phyloP scores from a whole-genome alignment of 2,113 vertebrate genomes.

The Tragelaphus buxtoni region DNA sequence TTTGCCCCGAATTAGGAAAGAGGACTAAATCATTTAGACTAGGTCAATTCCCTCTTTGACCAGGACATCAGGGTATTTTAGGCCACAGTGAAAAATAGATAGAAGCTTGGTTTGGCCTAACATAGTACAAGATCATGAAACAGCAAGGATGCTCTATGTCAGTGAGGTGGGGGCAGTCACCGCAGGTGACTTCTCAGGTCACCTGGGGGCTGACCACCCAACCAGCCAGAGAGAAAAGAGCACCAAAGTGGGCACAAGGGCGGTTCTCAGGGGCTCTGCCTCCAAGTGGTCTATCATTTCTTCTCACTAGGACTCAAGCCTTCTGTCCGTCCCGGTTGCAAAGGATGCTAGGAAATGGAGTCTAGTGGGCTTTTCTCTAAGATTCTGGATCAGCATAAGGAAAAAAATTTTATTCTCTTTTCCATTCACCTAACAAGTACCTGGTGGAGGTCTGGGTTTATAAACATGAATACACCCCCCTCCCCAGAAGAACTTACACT shows the following conservation, averaged over 20 bases:
- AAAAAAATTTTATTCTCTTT: background rate
- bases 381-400: background rate
- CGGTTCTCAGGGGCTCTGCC: no score
- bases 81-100: background rate
- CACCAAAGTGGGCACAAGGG: no score
- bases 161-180: accelerated
- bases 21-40: background rate
- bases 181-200: background rate
- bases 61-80: background rate
- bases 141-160: background rate
- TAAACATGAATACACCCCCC: background rate
- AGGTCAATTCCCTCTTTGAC: background rate
- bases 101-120: background rate
- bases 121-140: background rate
- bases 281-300: background rate
- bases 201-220: background rate
- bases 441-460: background rate
- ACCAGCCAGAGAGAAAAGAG: background rate
- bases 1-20: background rate
- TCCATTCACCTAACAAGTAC: background rate
- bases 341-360: background rate
- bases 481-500: background rate
- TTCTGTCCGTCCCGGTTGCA: background rate
- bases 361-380: background rate
- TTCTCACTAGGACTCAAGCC: background rate